Evolutionary conservation across 2,797 vertebrate species (phyloP).

Genomic region (Pantherophis vulpinus): DNA sequence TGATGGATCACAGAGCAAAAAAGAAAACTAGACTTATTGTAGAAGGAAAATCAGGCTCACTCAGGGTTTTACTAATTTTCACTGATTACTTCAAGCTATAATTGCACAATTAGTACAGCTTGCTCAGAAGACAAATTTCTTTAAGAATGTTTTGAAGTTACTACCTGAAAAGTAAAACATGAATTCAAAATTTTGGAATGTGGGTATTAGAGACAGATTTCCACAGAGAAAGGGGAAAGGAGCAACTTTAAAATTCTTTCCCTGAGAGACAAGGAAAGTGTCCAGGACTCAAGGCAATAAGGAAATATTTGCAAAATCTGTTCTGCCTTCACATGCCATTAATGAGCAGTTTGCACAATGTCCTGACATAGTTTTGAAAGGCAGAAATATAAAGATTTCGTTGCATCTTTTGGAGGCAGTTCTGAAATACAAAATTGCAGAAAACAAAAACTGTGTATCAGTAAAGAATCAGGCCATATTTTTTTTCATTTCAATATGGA

Average conservation of each 20-base stretch:
- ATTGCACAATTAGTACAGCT: too few relatives aligned
- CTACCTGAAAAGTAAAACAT: neutral
- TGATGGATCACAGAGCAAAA: neutral
- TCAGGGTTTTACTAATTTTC: neutral
- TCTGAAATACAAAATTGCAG: neutral
- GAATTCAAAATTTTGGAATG: neutral
- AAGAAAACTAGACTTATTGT: neutral
- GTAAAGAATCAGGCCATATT: neutral
- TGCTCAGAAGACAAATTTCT: neutral
- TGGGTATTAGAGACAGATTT: neutral
- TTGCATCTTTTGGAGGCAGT: neutral
- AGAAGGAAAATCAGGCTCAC: neutral
- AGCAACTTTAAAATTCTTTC: neutral
- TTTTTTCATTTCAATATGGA: neutral
- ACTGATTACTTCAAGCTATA: neutral
- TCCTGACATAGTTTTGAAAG: neutral
- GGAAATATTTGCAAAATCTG: neutral
- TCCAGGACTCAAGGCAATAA: neutral
- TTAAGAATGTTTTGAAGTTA: neutral
- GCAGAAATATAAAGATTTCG: neutral
- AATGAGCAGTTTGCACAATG: neutral
- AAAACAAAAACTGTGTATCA: neutral
- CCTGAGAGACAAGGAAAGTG: neutral
- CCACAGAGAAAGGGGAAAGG: neutral
- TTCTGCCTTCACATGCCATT: neutral